Conservation (phyloP, 23 tunicate genomes). For the Halocynthia roretzi region DNA sequence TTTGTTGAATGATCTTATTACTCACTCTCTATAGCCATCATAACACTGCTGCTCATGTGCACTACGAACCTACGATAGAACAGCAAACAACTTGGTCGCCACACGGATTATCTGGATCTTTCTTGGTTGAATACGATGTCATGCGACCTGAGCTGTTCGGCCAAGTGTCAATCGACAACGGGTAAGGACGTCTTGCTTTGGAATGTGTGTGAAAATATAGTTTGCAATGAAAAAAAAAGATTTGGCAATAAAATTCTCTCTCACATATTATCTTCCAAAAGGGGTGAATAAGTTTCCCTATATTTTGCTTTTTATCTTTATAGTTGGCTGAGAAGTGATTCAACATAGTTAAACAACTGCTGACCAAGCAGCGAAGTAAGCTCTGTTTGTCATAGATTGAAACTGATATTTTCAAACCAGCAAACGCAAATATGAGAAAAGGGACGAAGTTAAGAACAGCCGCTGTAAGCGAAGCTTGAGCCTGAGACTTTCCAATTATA, state of each 20-base stretch:
- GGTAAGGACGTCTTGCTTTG: conserved; percentile 35
- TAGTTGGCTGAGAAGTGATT: no score
- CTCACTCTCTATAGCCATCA: conserved; percentile 22
- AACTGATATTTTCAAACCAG: no score
- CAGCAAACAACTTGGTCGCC: conserved; percentile 76
- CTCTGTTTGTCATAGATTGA: no score
- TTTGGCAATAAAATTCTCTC: no score
- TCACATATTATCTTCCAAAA: background rate
- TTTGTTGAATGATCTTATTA: no score
- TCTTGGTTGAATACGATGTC: conserved; percentile 62
- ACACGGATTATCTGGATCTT: conserved; percentile 59
- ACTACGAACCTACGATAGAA: conserved; percentile 40
- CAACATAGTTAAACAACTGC: no score
- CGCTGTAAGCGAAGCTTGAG: no score
- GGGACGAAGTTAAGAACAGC: no score
- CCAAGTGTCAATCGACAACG: conserved; percentile 25
- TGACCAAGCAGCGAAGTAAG: no score
- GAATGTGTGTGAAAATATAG: background rate
- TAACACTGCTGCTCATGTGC: conserved; percentile 39
- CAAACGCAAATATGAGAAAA: no score
- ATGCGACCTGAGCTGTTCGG: conserved; percentile 40
- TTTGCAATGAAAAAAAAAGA: no score
- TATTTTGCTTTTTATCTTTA: background rate
- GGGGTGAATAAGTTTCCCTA: background rate
- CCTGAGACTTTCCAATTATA: no score